These are phyloP conservation scores for Oikopleura dioica DNA, from an alignment of 23 tunicate genomes.

Conservation along the genomic window DNA sequence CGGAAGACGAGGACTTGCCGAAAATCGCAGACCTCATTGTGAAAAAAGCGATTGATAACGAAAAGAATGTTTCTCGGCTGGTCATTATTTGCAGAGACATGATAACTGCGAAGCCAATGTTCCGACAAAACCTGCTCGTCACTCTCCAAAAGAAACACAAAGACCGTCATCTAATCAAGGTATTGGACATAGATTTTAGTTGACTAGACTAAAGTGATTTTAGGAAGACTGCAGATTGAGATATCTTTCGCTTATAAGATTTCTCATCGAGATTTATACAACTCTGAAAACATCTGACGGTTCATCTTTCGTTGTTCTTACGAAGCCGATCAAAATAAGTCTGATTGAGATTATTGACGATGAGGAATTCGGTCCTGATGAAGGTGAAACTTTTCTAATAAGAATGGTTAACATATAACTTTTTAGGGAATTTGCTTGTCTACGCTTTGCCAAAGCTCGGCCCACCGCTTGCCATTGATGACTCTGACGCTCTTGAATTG, in stretches of 20 bases:
- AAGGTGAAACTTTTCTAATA: too few species aligned
- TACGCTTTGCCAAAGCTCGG: too few species aligned
- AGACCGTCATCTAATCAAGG: not conserved
- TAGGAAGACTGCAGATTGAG: not conserved
- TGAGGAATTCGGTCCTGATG: not conserved
- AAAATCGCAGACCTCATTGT: not conserved
- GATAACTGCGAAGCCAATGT: not conserved
- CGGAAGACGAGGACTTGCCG: not conserved
- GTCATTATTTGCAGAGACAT: not conserved
- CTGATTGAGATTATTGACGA: not conserved
- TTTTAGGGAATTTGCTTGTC: too few species aligned
- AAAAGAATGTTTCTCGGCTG: not conserved
- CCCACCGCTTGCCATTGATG: too few species aligned
- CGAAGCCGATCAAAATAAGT: not conserved
- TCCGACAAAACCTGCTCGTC: not conserved
- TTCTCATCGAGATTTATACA: not conserved
- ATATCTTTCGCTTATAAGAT: not conserved
- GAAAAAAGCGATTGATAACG: not conserved
- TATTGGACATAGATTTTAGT: too few species aligned
- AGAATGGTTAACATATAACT: too few species aligned
- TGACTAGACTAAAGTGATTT: too few species aligned
- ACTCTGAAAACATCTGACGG: not conserved
- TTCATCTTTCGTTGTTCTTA: not conserved
- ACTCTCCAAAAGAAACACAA: not conserved
- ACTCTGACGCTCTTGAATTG: too few species aligned